Conservation (phyloP, 30 jellyfish, hydroid and myxozoan genomes). For the Hydractinia symbiolongicarpus region DNA sequence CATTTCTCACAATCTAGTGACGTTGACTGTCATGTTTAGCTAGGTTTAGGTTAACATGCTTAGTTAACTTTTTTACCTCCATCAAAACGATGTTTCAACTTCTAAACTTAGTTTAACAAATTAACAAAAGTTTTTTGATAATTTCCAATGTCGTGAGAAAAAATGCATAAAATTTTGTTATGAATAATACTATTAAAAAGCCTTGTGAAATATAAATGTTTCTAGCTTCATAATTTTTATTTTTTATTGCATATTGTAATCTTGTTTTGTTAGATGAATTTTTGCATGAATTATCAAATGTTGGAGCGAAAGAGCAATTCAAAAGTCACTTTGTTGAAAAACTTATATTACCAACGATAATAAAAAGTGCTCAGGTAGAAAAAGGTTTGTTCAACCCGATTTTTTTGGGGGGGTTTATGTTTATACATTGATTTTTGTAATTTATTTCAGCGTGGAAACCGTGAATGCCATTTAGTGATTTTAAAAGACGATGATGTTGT, state of each 20-base stretch:
- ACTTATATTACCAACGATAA: constrained; percentile 63
- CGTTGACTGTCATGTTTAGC: no score
- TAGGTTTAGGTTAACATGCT: no score
- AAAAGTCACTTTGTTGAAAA: constrained; percentile 58
- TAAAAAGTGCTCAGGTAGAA: constrained; percentile 74
- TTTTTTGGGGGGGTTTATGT: neutral
- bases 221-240: neutral
- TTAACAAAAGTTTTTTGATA: no score
- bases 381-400: neutral
- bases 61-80: no score
- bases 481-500: constrained; percentile 82
- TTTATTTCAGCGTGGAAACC: constrained; percentile 60
- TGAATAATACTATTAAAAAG: no score
- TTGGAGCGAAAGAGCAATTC: constrained; percentile 81
- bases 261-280: constrained; percentile 56
- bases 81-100: no score
- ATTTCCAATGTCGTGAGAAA: no score
- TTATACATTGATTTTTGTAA: neutral
- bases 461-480: constrained; percentile 87
- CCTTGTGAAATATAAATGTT: no score
- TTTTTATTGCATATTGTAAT: neutral
- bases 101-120: no score
- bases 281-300: constrained; percentile 84
- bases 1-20: no score
- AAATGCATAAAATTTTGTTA: no score